Evolutionary conservation across 1,140 invertebrate genomes (phyloP).

Genomic region (Formica exsecta): DNA sequence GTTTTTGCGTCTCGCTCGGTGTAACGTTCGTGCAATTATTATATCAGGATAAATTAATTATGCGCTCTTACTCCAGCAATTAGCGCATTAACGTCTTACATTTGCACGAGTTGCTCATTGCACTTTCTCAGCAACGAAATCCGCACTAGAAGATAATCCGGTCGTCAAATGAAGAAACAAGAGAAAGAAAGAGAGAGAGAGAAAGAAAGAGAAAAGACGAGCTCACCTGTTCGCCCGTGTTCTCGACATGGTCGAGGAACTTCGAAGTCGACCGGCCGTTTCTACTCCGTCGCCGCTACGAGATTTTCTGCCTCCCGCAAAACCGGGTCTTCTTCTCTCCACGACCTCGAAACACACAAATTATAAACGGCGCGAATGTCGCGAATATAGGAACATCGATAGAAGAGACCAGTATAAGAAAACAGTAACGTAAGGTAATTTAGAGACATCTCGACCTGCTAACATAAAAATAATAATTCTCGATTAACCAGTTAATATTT

Average conservation of each 20-base stretch:
- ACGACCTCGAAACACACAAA: conserved; percentile 78
- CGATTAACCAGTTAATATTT: too few relatives aligned
- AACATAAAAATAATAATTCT: too few relatives aligned
- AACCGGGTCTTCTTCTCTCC: conserved; percentile 77
- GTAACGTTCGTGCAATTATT: conserved; percentile 18
- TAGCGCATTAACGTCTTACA: conserved; percentile 7
- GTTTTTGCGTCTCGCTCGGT: conserved; percentile 1
- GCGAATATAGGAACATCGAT: conserved; percentile 48
- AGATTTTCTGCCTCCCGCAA: conserved; percentile 65
- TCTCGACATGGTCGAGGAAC: conserved; percentile 66
- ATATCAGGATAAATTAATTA: conserved; percentile 26
- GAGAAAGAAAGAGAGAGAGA: background rate
- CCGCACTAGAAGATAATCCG: background rate
- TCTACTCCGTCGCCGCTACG: conserved; percentile 47
- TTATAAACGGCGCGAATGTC: conserved; percentile 68
- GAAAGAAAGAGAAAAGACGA: background rate
- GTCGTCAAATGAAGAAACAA: background rate
- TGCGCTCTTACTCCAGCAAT: conserved; percentile 1
- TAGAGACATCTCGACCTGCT: too few relatives aligned
- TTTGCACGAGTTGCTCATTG: background rate
- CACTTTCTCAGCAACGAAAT: conserved; percentile 33
- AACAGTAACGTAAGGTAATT: background rate
- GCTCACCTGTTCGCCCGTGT: conserved; percentile 64
- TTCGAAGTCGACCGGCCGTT: conserved; percentile 71
- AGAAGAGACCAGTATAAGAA: conserved; percentile 32